phyloP scores from a whole-genome alignment of 2,113 vertebrate genomes.

The Mustela lutreola region DNA sequence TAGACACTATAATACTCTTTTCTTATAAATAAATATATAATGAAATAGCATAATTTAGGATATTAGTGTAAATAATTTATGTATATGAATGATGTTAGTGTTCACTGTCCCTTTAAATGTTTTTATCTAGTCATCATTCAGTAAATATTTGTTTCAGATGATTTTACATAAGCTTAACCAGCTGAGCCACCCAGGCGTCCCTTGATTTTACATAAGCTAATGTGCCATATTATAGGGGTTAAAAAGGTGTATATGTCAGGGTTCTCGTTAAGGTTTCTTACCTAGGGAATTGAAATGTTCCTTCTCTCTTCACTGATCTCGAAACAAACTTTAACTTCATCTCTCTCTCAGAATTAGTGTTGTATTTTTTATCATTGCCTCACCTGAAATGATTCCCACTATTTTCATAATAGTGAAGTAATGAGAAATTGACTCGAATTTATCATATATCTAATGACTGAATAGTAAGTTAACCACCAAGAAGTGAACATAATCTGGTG shows the following conservation, averaged over 20 bases:
- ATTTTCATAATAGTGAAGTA: not conserved
- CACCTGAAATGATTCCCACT: not conserved
- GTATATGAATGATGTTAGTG: not conserved
- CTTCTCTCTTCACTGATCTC: not conserved
- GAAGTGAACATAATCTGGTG: not conserved
- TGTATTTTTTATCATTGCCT: not conserved
- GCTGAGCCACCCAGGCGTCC: no score
- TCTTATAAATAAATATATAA: not conserved
- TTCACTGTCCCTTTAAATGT: not conserved
- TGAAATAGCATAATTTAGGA: not conserved
- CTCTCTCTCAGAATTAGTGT: not conserved
- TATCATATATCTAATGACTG: not conserved
- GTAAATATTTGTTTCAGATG: not conserved
- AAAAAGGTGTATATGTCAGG: not conserved
- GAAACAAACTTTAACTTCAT: not conserved
- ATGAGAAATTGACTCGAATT: not conserved
- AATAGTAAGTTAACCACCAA: not conserved
- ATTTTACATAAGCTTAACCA: not conserved
- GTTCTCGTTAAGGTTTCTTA: not conserved
- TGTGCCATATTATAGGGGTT: not conserved
- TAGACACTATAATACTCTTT: not conserved
- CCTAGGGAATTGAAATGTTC: not conserved
- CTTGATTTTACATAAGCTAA: not conserved
- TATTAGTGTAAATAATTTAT: not conserved
- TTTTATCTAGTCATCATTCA: constrained; percentile 12